A percentile compares a stretch with the other conserved stretches of the same genome.
phyloP scores from a whole-genome alignment of 2,113 vertebrate species.

The Elephas maximus region DNA sequence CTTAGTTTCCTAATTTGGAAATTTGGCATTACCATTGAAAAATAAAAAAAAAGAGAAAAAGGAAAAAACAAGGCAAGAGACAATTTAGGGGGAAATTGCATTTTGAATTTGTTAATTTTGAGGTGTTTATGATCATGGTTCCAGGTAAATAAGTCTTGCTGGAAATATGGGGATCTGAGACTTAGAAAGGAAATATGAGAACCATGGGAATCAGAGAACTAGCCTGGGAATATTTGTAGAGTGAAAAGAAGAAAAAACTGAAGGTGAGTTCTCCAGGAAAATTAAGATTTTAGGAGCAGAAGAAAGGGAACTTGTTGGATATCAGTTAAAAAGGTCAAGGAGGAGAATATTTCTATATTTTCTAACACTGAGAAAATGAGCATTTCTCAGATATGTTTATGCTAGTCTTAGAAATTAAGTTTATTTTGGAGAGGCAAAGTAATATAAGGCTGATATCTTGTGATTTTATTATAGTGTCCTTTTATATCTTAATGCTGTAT shows the following conservation, averaged over 20 bases:
- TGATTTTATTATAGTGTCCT: not conserved
- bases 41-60: not conserved
- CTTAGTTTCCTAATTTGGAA: conserved; percentile 2
- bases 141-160: not conserved
- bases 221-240: not conserved
- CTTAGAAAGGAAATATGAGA: not conserved
- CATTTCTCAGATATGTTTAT: conserved; percentile 25
- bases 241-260: not conserved
- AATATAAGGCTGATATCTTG: not conserved
- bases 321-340: not conserved
- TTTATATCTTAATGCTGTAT: not conserved
- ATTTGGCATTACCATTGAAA: not conserved
- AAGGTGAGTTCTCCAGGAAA: not conserved
- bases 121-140: conserved; percentile 6
- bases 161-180: not conserved
- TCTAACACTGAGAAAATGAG: conserved; percentile 30
- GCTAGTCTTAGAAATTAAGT: conserved; percentile 46
- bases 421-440: not conserved
- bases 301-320: not conserved
- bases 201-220: not conserved
- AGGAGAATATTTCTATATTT: not conserved
- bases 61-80: not conserved
- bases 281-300: not conserved
- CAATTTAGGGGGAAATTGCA: conserved; percentile 29
- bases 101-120: conserved; percentile 54